Evolutionary conservation across 2,797 vertebrate genomes (phyloP), one percentile per base, ranked within the genome.

Genomic region (Tokudaia tokunoshimensis): DNA sequence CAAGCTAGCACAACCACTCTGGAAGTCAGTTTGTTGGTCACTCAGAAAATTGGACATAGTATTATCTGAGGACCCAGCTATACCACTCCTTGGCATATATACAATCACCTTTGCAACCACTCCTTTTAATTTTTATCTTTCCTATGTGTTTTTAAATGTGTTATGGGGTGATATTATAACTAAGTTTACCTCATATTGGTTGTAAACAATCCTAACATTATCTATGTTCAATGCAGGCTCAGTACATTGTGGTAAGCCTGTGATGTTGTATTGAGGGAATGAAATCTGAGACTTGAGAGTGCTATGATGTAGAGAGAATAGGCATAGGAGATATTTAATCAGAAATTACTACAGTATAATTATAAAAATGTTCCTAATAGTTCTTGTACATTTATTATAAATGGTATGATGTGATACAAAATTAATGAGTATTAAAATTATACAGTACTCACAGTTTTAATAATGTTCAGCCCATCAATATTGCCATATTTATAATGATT

Each of bases 401-500:
- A 3, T 89, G 88, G 59, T 91, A 94, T 91, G 61, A 91, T 24
- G 50, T 24, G 11, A 13, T 78, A 0, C 37, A 86, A 59, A 76
- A 82, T 87, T 95, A 97, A 97, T 97, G 85, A 79, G 15, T 83
- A 72, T 78, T 94, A 50, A 59, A 92, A 41, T 92, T 79, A 90
- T 90, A 65, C 9, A 37, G 65, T 76, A 75, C 84, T 86, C 59
- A 31, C 61, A 37, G 67, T 96, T 96, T 96, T 98, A 96, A 86
- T 80, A 97, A 93, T 65, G 37, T 9, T 19, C 92, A 37, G 55
- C 92, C 88, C 95, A 80, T 87, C 93, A 86, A 0, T 0, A 19
- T n/a, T 96, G 75, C 61, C 82, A 93, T 70, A 3, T 44, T 92
- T 95, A 87, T 96, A 92, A 93, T 94, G 94, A 97, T 95, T 96